Conservation (phyloP, 92 coral and sea anemone species). For the Montipora capitata region DNA sequence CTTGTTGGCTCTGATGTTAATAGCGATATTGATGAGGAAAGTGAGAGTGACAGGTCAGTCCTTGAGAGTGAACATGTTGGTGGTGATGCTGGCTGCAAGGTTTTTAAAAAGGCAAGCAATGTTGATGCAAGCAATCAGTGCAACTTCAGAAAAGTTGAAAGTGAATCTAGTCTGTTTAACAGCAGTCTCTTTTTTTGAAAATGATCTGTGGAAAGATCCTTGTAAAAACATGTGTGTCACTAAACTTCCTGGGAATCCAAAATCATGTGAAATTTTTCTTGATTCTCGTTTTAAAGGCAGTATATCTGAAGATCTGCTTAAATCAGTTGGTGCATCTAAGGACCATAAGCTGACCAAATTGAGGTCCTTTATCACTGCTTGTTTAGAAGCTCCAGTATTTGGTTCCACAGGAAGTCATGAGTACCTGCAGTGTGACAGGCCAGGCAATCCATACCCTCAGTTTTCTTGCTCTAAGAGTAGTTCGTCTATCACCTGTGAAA, state of each 20-base stretch:
- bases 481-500: too few relatives aligned
- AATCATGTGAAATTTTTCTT: not conserved
- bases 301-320: not conserved
- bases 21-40: too few relatives aligned
- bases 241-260: constrained; percentile 14
- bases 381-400: not conserved
- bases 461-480: too few relatives aligned
- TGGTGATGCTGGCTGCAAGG: not conserved
- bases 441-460: too few relatives aligned
- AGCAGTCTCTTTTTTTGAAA: not conserved
- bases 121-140: constrained; percentile 3
- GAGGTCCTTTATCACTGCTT: too few relatives aligned
- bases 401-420: not conserved
- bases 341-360: not conserved
- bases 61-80: too few relatives aligned
- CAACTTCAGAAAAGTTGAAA: not conserved
- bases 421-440: too few relatives aligned
- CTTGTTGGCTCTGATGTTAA: not conserved
- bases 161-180: not conserved
- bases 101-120: constrained; percentile 7
- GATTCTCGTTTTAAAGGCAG: not conserved
- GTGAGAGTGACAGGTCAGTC: too few relatives aligned
- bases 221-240: not conserved
- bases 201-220: constrained; percentile 9
- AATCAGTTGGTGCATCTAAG: not conserved